Evolutionary conservation across 92 coral and sea anemone species (phyloP).

Genomic region (Chrysogorgia sp.): DNA sequence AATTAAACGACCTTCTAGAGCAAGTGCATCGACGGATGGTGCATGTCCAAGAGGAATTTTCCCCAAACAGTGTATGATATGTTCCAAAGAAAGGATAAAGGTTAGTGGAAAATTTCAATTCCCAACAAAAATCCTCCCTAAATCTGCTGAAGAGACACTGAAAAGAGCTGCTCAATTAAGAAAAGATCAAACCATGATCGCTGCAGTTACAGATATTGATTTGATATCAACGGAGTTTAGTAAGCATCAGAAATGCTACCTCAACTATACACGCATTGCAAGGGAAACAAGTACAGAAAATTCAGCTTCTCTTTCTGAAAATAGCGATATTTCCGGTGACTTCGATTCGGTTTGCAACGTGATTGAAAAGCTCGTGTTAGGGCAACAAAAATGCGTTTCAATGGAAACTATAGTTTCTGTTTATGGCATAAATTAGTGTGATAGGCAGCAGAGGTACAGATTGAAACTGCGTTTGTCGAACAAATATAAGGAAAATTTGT

Average conservation of each 20-base stretch:
- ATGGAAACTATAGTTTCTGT: no score
- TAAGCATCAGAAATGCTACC: no score
- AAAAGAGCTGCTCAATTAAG: slow-evolving; percentile 16
- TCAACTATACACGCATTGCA: no score
- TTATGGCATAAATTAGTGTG: no score
- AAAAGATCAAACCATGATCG: no score
- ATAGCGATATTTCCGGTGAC: no score
- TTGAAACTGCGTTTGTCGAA: not conserved
- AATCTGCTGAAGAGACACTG: slow-evolving; percentile 24
- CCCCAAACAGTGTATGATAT: slow-evolving; percentile 2
- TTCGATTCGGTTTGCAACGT: no score
- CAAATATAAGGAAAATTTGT: not conserved
- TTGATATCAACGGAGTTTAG: slow-evolving; percentile 17
- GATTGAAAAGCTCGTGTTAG: no score
- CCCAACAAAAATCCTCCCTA: slow-evolving; percentile 8
- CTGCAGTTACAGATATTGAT: slow-evolving; percentile 27
- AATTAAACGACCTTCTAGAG: slow-evolving; percentile 9
- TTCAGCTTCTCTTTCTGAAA: no score
- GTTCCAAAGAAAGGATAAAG: not conserved
- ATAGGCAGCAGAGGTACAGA: no score
- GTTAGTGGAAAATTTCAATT: slow-evolving; percentile 23
- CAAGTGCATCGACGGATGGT: slow-evolving; percentile 13
- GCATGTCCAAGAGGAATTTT: slow-evolving; percentile 10
- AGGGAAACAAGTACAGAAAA: no score
- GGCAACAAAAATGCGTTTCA: no score